Base-by-base conservation (phyloP, 2,113 vertebrate genomes). In the Cavia porcellus region DNA sequence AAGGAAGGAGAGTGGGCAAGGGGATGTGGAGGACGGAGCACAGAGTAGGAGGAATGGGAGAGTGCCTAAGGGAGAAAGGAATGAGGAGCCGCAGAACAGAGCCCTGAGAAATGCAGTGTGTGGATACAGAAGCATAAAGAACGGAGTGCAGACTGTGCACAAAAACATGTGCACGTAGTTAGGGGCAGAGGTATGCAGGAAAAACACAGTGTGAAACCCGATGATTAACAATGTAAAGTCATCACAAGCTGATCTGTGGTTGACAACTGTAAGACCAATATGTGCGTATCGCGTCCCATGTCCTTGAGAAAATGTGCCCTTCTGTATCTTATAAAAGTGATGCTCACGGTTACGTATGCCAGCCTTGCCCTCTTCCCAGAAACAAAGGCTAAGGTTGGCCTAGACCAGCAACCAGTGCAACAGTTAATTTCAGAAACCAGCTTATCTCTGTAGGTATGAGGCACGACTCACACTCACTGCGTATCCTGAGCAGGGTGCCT, bases 31-130 rank as follows among this genome's bases (percentile, higher is more conserved):
- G 50, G 24, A n/a, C 10, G 50, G 8, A 9, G 45, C 3, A 52
- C 4, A 20, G 77, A 35, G 15, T 8, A 7, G 8, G 35, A 22
- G 20, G 57, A 59, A 7, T 22, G 12, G 22, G 13, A 32, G 14
- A 17, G 45, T 3, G 2, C 11, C 1, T 28, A 30, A 15, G 5
- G 32, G 52, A 32, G 32, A 30, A 1, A 11, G 50, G 2, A 55
- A 32, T 10, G 32, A 35, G 50, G 32, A 35, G 32, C 8, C 24
- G 8, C 32, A n/a, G 79, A 22, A 24, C 5, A 55, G 77, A 55
- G 11, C 17, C 4, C 32, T 55, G 7, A 55, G 50, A 35, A 55
- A 17, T 20, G 19, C 1, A 57, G 50, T 11, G 10, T 20, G 32
- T 24, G 47, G 77, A 5, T 80, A 17, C 12, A 52, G 32, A 55